phyloP scores from a whole-genome alignment of 2,113 vertebrate species.

The Camelus dromedarius region DNA sequence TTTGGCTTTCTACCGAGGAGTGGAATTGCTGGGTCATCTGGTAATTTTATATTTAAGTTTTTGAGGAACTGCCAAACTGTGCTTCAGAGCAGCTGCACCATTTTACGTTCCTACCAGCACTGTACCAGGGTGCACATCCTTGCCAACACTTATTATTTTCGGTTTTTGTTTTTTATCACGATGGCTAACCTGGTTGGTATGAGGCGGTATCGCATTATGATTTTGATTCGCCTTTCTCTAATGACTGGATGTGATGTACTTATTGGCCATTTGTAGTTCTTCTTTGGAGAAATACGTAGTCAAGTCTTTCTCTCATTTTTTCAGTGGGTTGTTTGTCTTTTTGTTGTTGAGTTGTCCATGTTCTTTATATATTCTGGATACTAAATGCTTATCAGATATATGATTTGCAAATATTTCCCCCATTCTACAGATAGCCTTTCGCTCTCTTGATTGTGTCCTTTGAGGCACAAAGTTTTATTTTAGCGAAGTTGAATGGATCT shows the following conservation, averaged over 20 bases:
- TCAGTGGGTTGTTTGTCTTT: not conserved
- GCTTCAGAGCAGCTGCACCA: not conserved
- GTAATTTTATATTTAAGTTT: not conserved
- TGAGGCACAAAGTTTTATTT: not conserved
- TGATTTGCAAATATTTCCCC: not conserved
- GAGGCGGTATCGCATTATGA: not conserved
- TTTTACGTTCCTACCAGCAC: not conserved
- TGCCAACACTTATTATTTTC: not conserved
- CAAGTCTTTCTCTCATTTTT: not conserved
- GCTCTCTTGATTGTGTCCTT: not conserved
- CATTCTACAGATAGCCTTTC: no score
- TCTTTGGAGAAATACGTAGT: not conserved
- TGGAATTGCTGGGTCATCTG: not conserved
- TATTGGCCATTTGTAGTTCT: fast-evolving
- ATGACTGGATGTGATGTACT: fast-evolving
- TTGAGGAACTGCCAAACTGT: not conserved
- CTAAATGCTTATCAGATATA: not conserved
- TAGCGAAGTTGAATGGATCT: not conserved
- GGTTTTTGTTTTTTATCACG: not conserved
- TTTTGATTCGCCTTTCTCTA: not conserved
- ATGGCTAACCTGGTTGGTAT: not conserved
- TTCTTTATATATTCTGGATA: not conserved
- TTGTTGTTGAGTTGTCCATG: not conserved
- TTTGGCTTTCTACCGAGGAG: not conserved
- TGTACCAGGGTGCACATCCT: fast-evolving